These are phyloP conservation scores for Manis javanica DNA, from an alignment of 2,797 vertebrate species.

Conservation along the genomic window DNA sequence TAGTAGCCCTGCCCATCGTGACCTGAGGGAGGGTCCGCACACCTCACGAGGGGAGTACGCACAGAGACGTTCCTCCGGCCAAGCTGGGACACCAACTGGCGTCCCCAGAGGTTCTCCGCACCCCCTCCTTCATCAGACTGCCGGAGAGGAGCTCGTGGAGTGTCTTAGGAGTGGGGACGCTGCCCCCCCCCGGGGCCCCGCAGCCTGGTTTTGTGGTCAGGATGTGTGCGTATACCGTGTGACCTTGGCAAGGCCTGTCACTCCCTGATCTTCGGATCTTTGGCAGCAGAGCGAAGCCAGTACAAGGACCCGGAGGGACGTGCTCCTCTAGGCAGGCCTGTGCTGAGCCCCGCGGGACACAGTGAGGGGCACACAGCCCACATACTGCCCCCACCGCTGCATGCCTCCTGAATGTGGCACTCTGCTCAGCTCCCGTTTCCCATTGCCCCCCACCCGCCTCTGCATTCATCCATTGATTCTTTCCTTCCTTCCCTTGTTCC, in stretches of 20 bases:
- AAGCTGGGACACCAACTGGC: not conserved
- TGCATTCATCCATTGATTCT: not conserved
- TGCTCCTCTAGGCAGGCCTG: not conserved
- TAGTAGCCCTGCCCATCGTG: not conserved
- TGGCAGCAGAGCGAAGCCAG: not conserved
- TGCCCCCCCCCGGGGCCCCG: accelerated
- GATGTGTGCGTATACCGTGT: not conserved
- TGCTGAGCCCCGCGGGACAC: not conserved
- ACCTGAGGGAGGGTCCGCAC: not conserved
- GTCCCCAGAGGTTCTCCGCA: accelerated
- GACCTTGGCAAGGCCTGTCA: not conserved
- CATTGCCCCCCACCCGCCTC: not conserved
- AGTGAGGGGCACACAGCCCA: not conserved
- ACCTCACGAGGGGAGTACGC: not conserved
- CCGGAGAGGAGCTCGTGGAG: not conserved
- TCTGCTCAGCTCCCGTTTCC: not conserved
- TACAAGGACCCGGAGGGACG: not conserved
- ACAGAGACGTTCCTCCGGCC: accelerated
- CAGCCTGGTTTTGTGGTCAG: not conserved
- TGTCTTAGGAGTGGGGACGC: accelerated
- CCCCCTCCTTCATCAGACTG: not conserved
- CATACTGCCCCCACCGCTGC: too few relatives aligned
- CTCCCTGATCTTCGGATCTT: not conserved
- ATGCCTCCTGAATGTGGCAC: not conserved
- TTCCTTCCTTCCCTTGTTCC: not conserved